phyloP scores from a whole-genome alignment of 2,113 vertebrate species.

The Ciconia boyciana region DNA sequence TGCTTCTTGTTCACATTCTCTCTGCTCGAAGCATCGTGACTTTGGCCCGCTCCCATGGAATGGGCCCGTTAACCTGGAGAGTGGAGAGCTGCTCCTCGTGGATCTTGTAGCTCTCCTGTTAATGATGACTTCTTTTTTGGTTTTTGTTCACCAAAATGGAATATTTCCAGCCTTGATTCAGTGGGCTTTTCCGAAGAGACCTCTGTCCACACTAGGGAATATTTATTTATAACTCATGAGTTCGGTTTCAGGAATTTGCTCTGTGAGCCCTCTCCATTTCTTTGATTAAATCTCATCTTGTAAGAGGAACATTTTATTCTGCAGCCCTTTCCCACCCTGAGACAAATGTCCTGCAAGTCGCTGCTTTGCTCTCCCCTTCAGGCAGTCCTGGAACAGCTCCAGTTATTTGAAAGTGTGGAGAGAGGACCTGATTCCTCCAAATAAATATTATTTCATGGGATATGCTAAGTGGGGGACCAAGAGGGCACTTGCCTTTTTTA shows the following conservation, averaged over 20 bases:
- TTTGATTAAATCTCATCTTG: conserved; percentile 31
- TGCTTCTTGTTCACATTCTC: background rate
- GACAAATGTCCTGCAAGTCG: background rate
- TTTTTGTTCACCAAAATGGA: background rate
- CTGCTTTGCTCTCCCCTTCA: background rate
- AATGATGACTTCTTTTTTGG: background rate
- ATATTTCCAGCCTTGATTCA: background rate
- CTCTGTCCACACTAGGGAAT: background rate
- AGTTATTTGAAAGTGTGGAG: background rate
- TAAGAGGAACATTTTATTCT: conserved; percentile 15
- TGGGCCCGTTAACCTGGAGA: background rate
- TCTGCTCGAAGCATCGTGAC: background rate
- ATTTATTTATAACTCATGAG: conserved; percentile 31
- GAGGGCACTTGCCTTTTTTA: background rate
- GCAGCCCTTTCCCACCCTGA: background rate
- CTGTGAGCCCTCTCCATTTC: conserved; percentile 20
- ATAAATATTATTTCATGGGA: background rate
- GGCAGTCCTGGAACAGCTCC: background rate
- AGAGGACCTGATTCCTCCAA: background rate
- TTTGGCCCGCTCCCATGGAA: background rate
- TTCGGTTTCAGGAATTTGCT: conserved; percentile 50
- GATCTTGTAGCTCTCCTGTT: background rate
- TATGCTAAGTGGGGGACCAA: background rate
- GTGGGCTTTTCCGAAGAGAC: conserved; percentile 5
- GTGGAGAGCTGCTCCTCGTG: background rate